Evolutionary conservation across 2,888 invertebrate species (phyloP), one percentile per base, ranked within the genome.

Genomic region (Aradus depressus): DNA sequence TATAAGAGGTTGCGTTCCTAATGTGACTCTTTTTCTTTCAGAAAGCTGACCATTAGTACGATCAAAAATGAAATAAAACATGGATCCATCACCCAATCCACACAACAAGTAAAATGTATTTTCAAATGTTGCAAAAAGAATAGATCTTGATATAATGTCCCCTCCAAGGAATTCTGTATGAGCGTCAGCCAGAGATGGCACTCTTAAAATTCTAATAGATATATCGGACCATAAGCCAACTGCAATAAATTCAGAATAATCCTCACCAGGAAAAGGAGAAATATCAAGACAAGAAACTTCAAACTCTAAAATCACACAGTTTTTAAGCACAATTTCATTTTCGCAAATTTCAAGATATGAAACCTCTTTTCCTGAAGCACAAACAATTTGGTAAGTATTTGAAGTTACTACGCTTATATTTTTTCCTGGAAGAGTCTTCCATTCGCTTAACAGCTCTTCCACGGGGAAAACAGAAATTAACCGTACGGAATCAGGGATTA

Each of bases 221-320:
- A 96, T 93, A 64, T 96, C 93, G 1, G 90, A 95, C 97, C 97
- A 98, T 41, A 97, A 72, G 0, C 96, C 96, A 8, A 95, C 89
- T n/a, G 92, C 92, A 31, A 89, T 83, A 53, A 92, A 72, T 44
- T 81, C 77, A 0, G 82, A 80, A 35, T 75, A 75, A 42, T 77
- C 76, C 44, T 58, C 53, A 32, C 54, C 55, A 19, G 48, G 47
- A 16, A 85, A 65, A 2, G 92, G 87, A 2, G 89, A 89, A 44
- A 96, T 79, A 70, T 97, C 96, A 47, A 98, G 68, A 68, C 97
- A 98, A 3, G 98, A 95, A 38, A 97, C 86, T 70, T 98, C 97
- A 63, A 92, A 85, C 21, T 91, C 87, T 71, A 96, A 76, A 23
- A 79, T 79, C 28, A 79, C 79, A 59, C 77, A 75, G 1, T 75